Conservation (phyloP, 2,797 vertebrate genomes). For the Carduelis carduelis region DNA sequence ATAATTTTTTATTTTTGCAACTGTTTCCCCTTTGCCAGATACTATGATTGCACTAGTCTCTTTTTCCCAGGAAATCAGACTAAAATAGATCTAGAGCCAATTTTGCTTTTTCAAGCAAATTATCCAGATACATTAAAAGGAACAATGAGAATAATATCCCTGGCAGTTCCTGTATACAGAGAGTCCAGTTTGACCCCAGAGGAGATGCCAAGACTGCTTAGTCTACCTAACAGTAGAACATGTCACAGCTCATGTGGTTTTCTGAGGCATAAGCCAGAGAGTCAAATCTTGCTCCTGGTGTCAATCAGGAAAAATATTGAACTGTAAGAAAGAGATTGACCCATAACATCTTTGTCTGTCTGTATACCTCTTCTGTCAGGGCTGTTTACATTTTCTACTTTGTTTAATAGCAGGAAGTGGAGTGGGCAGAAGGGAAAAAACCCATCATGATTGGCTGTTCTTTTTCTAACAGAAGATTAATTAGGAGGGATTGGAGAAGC, state of each 20-base stretch:
- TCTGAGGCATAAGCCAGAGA: not conserved
- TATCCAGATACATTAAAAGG: not conserved
- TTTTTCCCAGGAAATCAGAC: not conserved
- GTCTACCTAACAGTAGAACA: not conserved
- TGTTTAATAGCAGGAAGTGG: not conserved
- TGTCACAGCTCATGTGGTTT: not conserved
- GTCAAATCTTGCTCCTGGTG: not conserved
- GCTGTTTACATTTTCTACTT: constrained; percentile 16
- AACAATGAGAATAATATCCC: not conserved
- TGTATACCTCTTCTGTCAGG: not conserved
- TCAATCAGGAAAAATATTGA: not conserved
- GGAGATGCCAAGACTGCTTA: not conserved
- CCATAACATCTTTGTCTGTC: not conserved
- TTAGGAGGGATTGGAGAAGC: not conserved
- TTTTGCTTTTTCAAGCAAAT: not conserved
- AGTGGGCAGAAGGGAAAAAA: not conserved
- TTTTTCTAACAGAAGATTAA: not conserved
- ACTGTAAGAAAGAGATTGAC: not conserved
- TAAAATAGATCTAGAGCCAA: not conserved
- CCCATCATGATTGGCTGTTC: not conserved
- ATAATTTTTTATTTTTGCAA: not conserved
- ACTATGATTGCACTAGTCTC: not conserved
- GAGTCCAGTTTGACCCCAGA: not conserved
- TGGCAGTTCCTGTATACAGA: not conserved
- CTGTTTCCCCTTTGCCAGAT: not conserved